These are phyloP conservation scores for Phallusia fumigata DNA, from an alignment of 23 tunicate genomes.

Conservation along the genomic window DNA sequence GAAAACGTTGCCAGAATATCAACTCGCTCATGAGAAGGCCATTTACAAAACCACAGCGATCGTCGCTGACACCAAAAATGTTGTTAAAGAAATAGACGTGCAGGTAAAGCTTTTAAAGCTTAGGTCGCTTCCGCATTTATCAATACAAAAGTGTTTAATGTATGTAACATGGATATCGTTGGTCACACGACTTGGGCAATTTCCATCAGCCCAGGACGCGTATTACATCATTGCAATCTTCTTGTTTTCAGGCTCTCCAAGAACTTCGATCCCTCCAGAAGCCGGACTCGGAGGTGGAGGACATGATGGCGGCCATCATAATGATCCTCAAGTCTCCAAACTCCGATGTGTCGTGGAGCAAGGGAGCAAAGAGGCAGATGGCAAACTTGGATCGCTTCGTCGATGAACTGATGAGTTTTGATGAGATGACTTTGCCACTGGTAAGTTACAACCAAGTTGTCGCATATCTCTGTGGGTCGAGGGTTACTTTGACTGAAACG, in stretches of 20 bases:
- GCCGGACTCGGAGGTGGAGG: slow-evolving; percentile 90
- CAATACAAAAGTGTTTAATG: no score
- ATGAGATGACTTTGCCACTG: slow-evolving; percentile 68
- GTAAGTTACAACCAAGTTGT: no score
- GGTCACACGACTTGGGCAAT: background rate
- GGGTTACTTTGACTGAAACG: no score
- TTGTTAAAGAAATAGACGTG: slow-evolving; percentile 69
- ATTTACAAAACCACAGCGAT: slow-evolving; percentile 90
- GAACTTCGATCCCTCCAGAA: slow-evolving; percentile 78
- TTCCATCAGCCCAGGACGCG: background rate
- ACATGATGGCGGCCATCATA: slow-evolving; percentile 91
- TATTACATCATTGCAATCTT: background rate
- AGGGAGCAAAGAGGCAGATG: slow-evolving; percentile 94
- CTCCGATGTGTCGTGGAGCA: slow-evolving; percentile 94
- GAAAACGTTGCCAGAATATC: slow-evolving; percentile 70
- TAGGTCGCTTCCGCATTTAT: no score
- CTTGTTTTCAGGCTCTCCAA: slow-evolving; percentile 49
- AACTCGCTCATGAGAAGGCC: slow-evolving; percentile 94
- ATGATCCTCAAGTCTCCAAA: slow-evolving; percentile 93
- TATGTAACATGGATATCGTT: background rate
- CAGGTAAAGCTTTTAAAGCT: slow-evolving; percentile 36
- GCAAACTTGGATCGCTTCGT: slow-evolving; percentile 95
- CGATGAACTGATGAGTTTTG: slow-evolving; percentile 77
- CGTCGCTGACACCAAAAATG: slow-evolving; percentile 84
- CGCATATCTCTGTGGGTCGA: no score